Base-by-base conservation (phyloP, 2,113 vertebrate genomes). In the Conger conger region DNA sequence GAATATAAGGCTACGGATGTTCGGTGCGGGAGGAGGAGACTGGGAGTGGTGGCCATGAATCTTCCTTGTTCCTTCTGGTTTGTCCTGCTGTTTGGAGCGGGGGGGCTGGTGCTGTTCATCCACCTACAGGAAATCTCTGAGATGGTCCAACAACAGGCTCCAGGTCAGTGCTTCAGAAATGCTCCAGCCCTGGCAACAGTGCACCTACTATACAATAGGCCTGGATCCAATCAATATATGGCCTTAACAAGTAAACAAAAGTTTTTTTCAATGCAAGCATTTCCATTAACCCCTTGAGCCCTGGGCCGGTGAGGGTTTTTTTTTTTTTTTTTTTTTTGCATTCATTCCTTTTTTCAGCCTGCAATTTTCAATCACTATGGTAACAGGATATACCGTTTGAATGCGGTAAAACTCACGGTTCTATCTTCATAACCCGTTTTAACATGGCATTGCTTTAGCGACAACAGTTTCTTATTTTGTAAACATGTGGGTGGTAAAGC, bases 21-120 rank as follows among this genome's bases (percentile, higher is more conserved):
- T 30, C 63, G 23, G 40, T 84, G 87, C 9, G 13, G 54, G 1
- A 37, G 79, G 60, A 86, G 86, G 84, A 88, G 85, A 84, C 84
- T 2, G 40, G 76, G 86, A 50, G 35, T 37, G 23, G 63, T 3
- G 27, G 68, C 36, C 78, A 97, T 97, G 97, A 97, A 95, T 93
- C 93, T 93, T 83, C 91, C 93, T 33, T 96, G 94, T 90, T 94
- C 95, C 90, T 95, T 97, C 86, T 97, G 96, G 88, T 95, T 96
- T 91, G 92, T 97, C 87, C 91, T 97, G 91, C 93, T 97, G 86
- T 96, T 98, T 4, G 96, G 95, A 91, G 94, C 94, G 8, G 95
- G 94, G 0, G 96, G 95, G 23, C 94, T 97, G 36, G 91, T 98
- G 35, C 94, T 98, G 88, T 96, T 97, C 83, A 94, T 96, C 86